Evolutionary conservation across 1,140 invertebrate genomes (phyloP).

Genomic region (Drosophila insularis): DNA sequence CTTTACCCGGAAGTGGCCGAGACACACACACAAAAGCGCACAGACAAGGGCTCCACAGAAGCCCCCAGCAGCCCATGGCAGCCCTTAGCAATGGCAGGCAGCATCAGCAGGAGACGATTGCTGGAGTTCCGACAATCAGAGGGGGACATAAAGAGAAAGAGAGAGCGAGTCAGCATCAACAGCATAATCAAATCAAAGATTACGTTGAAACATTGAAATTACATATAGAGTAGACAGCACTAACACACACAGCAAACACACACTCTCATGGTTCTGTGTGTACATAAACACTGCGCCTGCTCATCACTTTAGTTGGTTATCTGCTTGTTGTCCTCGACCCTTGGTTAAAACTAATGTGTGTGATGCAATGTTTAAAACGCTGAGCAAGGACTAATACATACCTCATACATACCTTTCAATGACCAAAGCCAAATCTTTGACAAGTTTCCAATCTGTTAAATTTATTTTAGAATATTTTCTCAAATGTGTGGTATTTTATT

Average conservation of each 20-base stretch:
- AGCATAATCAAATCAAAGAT: conserved; percentile 81
- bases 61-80: neutral
- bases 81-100: too few species aligned
- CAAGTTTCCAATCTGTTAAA: too few species aligned
- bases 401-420: neutral
- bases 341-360: neutral
- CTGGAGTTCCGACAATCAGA: neutral
- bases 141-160: neutral
- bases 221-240: conserved; percentile 62
- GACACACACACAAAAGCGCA: conserved; percentile 31
- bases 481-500: neutral
- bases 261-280: conserved; percentile 2
- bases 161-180: conserved; percentile 40
- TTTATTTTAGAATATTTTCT: too few species aligned
- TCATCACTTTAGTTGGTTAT: conserved; percentile 50
- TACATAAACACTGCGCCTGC: conserved; percentile 41
- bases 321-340: conserved; percentile 22
- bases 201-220: conserved; percentile 81
- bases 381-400: neutral
- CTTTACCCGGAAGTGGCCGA: conserved; percentile 69
- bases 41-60: conserved; percentile 2
- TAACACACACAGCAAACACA: conserved; percentile 10
- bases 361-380: neutral
- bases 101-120: conserved; percentile 1
- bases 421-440: too few species aligned